Conservation (phyloP, 2,113 vertebrate genomes). For the Crotalus tigris region DNA sequence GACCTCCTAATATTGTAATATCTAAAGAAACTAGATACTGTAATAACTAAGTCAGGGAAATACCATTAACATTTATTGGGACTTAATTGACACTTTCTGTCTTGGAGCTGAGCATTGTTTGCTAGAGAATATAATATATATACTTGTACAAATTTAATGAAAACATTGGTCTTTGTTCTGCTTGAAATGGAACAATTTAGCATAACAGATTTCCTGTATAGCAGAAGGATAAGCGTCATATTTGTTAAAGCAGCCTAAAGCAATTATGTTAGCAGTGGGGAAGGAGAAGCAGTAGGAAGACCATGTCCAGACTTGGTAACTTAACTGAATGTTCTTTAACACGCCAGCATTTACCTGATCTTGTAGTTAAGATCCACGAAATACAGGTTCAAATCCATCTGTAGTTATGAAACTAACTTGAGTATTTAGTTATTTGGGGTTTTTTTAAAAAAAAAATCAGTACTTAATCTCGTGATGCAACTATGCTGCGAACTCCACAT, state of each 20-base stretch:
- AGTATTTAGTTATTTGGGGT: background rate
- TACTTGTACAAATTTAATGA: background rate
- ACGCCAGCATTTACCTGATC: background rate
- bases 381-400: background rate
- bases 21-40: constrained; percentile 27
- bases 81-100: background rate
- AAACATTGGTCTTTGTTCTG: background rate
- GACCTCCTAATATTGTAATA: constrained; percentile 3
- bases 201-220: background rate
- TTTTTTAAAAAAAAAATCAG: background rate
- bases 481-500: background rate
- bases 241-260: background rate
- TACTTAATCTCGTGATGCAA: background rate
- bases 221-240: background rate
- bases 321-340: fast-evolving
- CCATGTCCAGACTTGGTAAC: background rate
- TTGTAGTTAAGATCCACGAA: background rate
- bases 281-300: background rate
- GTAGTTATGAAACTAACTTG: background rate
- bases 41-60: constrained; percentile 23
- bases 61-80: background rate
- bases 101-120: background rate
- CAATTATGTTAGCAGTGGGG: background rate
- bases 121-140: too few species aligned
- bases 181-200: background rate